Evolutionary conservation across 2,888 invertebrate species (phyloP).

Genomic region (Sinhomidia bicolor): DNA sequence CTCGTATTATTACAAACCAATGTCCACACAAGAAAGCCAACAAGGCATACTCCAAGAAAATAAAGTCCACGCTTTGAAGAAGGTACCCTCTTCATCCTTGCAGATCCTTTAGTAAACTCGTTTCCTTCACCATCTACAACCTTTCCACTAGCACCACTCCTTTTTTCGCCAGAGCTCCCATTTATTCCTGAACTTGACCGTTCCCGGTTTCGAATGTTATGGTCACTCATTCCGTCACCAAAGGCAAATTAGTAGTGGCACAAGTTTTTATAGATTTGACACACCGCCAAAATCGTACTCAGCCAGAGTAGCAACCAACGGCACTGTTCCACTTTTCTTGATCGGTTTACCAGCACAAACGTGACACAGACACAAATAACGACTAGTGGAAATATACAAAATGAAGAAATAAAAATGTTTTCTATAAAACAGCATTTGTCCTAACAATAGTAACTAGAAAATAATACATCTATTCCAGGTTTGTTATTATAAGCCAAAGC

Average conservation of each 20-base stretch:
- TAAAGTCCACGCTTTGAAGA: constrained; percentile 59
- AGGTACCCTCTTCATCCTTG: constrained; percentile 62
- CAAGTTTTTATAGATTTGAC: background rate
- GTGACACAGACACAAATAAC: no score
- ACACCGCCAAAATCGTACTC: background rate
- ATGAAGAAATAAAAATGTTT: no score
- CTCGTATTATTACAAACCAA: constrained; percentile 51
- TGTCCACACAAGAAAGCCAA: constrained; percentile 62
- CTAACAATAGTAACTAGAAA: no score
- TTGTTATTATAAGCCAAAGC: no score
- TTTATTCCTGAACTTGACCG: constrained; percentile 63
- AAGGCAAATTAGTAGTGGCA: background rate
- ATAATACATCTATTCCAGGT: no score
- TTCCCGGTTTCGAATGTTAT: constrained; percentile 76
- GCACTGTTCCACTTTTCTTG: background rate
- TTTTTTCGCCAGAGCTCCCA: background rate
- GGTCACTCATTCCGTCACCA: constrained; percentile 76
- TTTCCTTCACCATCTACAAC: background rate
- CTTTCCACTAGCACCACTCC: background rate
- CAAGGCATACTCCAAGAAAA: constrained; percentile 53
- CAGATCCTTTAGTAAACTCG: constrained; percentile 28
- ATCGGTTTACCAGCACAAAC: background rate
- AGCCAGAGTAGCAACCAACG: background rate
- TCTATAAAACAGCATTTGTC: no score
- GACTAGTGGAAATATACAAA: no score